Conservation (phyloP, 2,888 invertebrate genomes). For the Rhingia rostrata region DNA sequence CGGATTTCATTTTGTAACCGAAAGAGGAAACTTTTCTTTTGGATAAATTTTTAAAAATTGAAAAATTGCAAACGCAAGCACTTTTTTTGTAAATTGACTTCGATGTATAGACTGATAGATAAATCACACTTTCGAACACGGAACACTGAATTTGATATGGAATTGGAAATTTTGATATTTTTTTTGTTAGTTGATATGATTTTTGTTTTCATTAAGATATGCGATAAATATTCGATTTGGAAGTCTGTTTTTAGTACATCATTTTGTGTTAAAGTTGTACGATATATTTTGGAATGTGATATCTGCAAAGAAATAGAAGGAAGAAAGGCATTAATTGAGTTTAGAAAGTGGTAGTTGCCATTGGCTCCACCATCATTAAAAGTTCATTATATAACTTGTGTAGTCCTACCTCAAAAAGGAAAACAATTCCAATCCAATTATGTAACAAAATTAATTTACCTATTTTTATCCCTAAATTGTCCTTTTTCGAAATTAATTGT, state of each 20-base stretch:
- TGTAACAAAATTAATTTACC: too few species aligned
- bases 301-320: conserved; percentile 16
- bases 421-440: too few species aligned
- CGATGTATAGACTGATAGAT: not conserved
- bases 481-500: too few species aligned
- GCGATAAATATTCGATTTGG: conserved; percentile 20
- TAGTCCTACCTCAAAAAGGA: too few species aligned
- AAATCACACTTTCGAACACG: conserved; percentile 19
- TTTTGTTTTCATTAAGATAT: conserved; percentile 17
- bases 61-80: conserved; percentile 2
- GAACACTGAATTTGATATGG: not conserved
- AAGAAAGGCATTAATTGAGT: not conserved
- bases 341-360: not conserved
- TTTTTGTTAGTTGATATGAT: conserved; percentile 1
- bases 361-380: not conserved
- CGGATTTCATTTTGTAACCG: conserved; percentile 79
- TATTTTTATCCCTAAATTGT: too few species aligned
- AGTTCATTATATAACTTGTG: too few species aligned
- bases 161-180: conserved; percentile 8
- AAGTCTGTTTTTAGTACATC: conserved; percentile 1
- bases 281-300: not conserved
- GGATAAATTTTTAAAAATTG: conserved; percentile 2
- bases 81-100: not conserved
- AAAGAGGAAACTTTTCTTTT: conserved; percentile 33
- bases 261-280: not conserved